Evolutionary conservation across 2,113 vertebrate genomes (phyloP).

Genomic region (Dascyllus trimaculatus): DNA sequence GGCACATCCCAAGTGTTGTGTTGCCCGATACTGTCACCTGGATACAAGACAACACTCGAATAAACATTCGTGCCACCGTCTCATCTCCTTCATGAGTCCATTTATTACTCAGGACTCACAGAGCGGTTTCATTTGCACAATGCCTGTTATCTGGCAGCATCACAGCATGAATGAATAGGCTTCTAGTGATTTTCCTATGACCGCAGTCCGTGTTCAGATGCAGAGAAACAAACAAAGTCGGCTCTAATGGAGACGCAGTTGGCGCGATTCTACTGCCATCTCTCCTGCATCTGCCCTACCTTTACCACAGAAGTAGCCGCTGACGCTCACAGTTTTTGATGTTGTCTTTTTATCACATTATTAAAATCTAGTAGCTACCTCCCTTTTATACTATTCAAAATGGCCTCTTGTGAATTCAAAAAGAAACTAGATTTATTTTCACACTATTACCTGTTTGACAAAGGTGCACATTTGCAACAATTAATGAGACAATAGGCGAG

Average conservation of each 20-base stretch:
- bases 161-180: constrained; percentile 49
- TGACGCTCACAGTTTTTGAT: background rate
- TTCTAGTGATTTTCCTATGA: constrained; percentile 66
- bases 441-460: too few species aligned
- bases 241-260: background rate
- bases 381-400: too few species aligned
- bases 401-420: too few species aligned
- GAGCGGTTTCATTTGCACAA: constrained; percentile 63
- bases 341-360: background rate
- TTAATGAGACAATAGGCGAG: too few species aligned
- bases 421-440: too few species aligned
- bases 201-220: constrained; percentile 25
- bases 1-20: constrained; percentile 43
- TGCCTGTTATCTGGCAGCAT: constrained; percentile 52
- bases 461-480: too few species aligned
- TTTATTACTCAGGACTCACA: constrained; percentile 42
- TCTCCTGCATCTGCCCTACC: background rate
- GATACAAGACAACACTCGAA: constrained; percentile 57
- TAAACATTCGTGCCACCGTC: constrained; percentile 30
- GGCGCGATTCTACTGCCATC: background rate
- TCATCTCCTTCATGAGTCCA: constrained; percentile 30
- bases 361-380: too few species aligned
- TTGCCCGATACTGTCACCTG: constrained; percentile 59
- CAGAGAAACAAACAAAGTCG: constrained; percentile 42
- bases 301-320: background rate